phyloP scores from a whole-genome alignment of 1,140 invertebrate species.

The Hydropsyche tenuis region DNA sequence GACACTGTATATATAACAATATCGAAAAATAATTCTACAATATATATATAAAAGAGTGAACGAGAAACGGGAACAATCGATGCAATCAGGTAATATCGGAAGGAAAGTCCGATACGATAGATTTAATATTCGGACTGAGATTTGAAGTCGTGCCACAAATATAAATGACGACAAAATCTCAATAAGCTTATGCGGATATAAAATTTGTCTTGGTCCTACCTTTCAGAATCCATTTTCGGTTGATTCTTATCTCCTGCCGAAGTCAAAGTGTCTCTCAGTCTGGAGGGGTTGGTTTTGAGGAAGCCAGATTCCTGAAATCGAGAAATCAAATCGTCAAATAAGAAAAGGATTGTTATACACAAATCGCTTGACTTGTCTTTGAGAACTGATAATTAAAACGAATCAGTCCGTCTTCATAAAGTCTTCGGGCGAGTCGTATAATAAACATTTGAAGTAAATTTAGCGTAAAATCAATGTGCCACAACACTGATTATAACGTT shows the following conservation, averaged over 20 bases:
- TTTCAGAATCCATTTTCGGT: slow-evolving; percentile 36
- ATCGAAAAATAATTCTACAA: not conserved
- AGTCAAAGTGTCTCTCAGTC: slow-evolving; percentile 5
- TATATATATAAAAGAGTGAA: too few species aligned
- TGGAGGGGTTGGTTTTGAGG: not conserved
- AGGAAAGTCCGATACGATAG: not conserved
- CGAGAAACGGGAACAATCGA: not conserved
- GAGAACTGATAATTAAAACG: too few species aligned
- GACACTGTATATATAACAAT: not conserved
- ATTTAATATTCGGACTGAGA: not conserved
- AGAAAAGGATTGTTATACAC: not conserved
- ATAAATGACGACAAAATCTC: slow-evolving; percentile 1
- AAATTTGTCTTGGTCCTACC: slow-evolving; percentile 7
- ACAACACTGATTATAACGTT: not conserved
- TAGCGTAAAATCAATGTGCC: not conserved
- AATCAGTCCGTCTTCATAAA: too few species aligned
- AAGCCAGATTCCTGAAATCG: slow-evolving; percentile 7
- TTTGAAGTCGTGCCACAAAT: not conserved
- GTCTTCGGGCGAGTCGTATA: too few species aligned
- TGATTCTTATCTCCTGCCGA: not conserved
- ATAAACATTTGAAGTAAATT: not conserved
- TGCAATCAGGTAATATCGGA: not conserved
- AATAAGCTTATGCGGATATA: slow-evolving; percentile 9
- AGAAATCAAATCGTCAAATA: not conserved
- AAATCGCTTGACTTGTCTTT: too few species aligned